Base-by-base conservation (phyloP, 2,113 vertebrate genomes). In the Vicugna pacos region DNA sequence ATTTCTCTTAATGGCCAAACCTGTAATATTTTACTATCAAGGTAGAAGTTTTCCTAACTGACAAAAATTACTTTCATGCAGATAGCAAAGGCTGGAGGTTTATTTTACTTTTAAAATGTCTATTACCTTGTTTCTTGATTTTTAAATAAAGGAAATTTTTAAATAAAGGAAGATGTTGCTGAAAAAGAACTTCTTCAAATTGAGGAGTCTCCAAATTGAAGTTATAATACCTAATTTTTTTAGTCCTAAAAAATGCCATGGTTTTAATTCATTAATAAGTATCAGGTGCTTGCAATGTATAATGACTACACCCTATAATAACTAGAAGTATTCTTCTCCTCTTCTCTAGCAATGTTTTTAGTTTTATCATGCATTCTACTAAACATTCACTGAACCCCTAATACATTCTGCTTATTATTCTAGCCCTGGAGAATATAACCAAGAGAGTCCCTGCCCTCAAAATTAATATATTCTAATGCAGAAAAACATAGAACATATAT, bases 121-220 rank as follows among this genome's bases (percentile, higher is more conserved):
- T 84, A 73, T 54, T 86, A 88, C 42, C 24, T 87, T 94, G 58
- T 81, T 91, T 75, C 65, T 87, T 14, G 46, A 6, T 69, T 93
- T 90, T 56, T 42, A 42, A 42, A 42, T 42, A 42, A 42, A 42
- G 38, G 3, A 86, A 50, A 16, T 86, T 82, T 94, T 88, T 72
- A 32, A 67, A 94, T 54, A 60, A 84, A 75, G 13, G 42, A 79
- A 86, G 17, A 89, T 50, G 14, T 48, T 93, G 50, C n/a, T 86
- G 95, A 62, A n/a, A 54, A 87, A 92, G 83, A 35, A 95, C 2
- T 30, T 92, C 73, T 90, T 60, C 50, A 95, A 93, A 93, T 1
- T 95, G 72, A 93, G 19, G 38, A 81, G 75, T 67, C 26, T 86
- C 64, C 79, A 35, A 93, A 95, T 72, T 88, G 24, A 81, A 75